These are phyloP conservation scores for Delia radicum DNA, from an alignment of 1,140 invertebrate genomes.

Conservation along the genomic window DNA sequence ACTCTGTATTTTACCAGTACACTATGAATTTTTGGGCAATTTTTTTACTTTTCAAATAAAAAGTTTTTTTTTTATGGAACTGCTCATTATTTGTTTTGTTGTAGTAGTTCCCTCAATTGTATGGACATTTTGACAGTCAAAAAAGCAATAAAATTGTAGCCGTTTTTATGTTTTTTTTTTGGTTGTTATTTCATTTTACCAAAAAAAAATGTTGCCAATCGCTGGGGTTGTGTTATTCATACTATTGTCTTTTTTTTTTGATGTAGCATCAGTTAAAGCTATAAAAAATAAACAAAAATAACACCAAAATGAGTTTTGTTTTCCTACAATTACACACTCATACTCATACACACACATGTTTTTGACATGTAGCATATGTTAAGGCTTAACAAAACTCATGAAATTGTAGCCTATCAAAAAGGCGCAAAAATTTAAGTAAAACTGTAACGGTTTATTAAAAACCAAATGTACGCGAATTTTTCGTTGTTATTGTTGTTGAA, in stretches of 20 bases:
- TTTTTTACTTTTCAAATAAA: background rate
- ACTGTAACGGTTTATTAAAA: too few relatives aligned
- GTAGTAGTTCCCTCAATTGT: background rate
- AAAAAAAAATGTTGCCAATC: slow-evolving; percentile 19
- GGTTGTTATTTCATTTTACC: too few relatives aligned
- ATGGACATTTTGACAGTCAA: slow-evolving; percentile 16
- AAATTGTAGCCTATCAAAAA: background rate
- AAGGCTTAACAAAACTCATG: background rate
- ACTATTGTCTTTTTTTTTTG: background rate
- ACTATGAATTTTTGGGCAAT: background rate
- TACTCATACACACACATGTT: background rate
- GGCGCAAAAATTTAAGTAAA: too few relatives aligned
- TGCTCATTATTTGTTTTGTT: slow-evolving; percentile 2
- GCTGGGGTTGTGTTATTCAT: background rate
- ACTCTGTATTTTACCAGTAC: background rate
- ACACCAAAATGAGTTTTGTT: slow-evolving; percentile 1
- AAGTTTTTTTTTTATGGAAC: background rate
- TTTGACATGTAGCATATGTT: slow-evolving; percentile 13
- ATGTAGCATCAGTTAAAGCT: background rate
- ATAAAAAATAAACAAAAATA: background rate
- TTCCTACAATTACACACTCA: background rate
- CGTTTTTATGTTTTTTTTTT: background rate
- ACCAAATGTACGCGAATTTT: background rate
- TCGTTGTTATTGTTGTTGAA: slow-evolving; percentile 2
- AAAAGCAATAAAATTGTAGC: slow-evolving; percentile 18